Percentiles rank a stretch among this genome's conserved stretches.
Evolutionary conservation across 2,797 vertebrate species (phyloP).

Genomic region (Sebastes iracundus): DNA sequence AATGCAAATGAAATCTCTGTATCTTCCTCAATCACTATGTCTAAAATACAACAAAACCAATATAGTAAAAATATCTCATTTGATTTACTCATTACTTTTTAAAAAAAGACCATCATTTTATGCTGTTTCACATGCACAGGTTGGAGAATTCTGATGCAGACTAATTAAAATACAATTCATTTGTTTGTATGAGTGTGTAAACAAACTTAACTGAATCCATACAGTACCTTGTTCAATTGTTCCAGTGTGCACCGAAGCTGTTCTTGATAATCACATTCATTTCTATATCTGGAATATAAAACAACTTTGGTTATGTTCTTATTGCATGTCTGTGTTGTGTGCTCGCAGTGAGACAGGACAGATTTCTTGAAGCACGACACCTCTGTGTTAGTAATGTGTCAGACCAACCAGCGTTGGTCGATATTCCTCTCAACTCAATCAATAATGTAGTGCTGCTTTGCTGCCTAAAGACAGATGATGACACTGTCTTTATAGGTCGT

Average conservation of each 20-base stretch:
- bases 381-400: not conserved
- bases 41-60: not conserved
- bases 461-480: not conserved
- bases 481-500: not conserved
- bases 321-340: not conserved
- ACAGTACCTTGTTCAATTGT: slow-evolving; percentile 89
- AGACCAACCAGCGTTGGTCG: not conserved
- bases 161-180: not conserved
- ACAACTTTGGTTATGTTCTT: not conserved
- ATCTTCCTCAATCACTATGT: not conserved
- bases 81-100: not conserved
- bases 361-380: not conserved
- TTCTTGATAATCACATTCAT: slow-evolving; percentile 93
- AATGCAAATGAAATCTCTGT: not conserved
- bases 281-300: slow-evolving; percentile 87
- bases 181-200: not conserved
- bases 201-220: not conserved
- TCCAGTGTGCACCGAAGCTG: slow-evolving; percentile 88
- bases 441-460: not conserved
- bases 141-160: not conserved
- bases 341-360: not conserved
- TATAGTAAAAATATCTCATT: not conserved
- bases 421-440: slow-evolving; percentile 1
- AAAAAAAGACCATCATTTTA: not conserved
- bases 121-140: not conserved